Evolutionary conservation across 2,888 invertebrate species (phyloP).

Genomic region (Caenorhabditis sp.): DNA sequence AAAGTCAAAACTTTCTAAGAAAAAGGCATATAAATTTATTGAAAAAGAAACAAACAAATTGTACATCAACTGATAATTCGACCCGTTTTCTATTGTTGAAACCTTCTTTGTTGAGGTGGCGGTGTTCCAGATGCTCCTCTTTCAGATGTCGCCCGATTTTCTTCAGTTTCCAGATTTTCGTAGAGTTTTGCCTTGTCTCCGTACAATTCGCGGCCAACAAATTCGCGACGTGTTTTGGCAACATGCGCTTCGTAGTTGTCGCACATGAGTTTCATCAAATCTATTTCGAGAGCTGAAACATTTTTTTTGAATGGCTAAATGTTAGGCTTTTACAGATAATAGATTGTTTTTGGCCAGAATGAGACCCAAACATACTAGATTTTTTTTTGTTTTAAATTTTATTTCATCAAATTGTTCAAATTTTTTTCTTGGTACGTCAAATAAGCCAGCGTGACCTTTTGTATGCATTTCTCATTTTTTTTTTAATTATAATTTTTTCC

Average conservation of each 20-base stretch:
- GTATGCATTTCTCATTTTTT: too few relatives aligned
- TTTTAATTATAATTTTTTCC: too few relatives aligned
- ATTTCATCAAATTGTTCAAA: too few relatives aligned
- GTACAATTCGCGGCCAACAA: slow-evolving; percentile 30
- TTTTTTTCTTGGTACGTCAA: too few relatives aligned
- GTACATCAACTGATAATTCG: not conserved
- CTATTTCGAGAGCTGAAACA: slow-evolving; percentile 7
- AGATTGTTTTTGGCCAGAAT: not conserved
- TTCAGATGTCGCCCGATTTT: slow-evolving; percentile 12
- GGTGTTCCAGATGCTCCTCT: slow-evolving; percentile 31
- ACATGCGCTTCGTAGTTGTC: slow-evolving; percentile 14
- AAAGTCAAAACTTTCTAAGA: not conserved
- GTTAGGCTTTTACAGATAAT: too few relatives aligned
- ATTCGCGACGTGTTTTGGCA: slow-evolving; percentile 16
- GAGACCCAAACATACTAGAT: not conserved
- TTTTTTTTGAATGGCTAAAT: not conserved
- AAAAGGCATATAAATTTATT: not conserved
- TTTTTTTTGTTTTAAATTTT: too few relatives aligned
- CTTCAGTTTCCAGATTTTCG: slow-evolving; percentile 5
- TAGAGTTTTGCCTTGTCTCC: slow-evolving; percentile 33
- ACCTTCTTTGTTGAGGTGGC: slow-evolving; percentile 4
- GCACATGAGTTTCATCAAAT: slow-evolving; percentile 15
- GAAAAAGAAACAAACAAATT: not conserved
- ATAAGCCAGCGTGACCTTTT: too few relatives aligned
- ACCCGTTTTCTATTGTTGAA: not conserved